Evolutionary conservation across 2,113 vertebrate genomes (phyloP), one percentile per base, ranked within the genome.

Genomic region (Orientallactaga bullata): DNA sequence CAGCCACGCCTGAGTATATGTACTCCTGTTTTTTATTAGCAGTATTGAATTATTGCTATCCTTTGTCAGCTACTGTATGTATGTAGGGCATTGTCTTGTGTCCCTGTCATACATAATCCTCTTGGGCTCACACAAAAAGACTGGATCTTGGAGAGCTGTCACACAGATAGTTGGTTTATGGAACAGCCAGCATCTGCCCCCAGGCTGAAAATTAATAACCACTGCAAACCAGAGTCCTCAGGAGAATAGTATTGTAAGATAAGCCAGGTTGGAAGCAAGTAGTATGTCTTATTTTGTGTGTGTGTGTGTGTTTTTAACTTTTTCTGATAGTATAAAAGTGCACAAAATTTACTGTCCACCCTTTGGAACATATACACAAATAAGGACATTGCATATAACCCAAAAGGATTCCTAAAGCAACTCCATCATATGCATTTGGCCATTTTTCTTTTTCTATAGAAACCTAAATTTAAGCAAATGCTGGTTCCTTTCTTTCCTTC

Each of bases 401-500:
- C 18, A 78, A 28, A 11, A 7, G 21, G 6, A 0, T 71, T 1
- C 9, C 20, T 7, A 39, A 2, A 10, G 28, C 10, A 3, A 23
- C 6, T 7, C 18, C 60, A 7, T 16, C 28, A 15, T 13, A 3
- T 51, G 39, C 35, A 23, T 35, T 51, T 28, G 2, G 11, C 16
- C 42, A 0, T 2, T 0, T 23, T 47, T 58, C 13, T 21, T 58
- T 15, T 42, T 74, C 32, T 68, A 0, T 7, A 21, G 0, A 2
- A 11, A 13, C 42, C 35, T 39, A 18, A 35, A n/a, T 10, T 42
- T 17, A 32, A 7, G 1, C 21, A 20, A 3, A 0, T 30, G 24
- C 24, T 7, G 16, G 7, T 3, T 24, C 15, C 26, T 20, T 1
- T 0, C n/a, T n/a, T n/a, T n/a, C n/a, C n/a, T n/a, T n/a, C n/a